Evolutionary conservation across 2,888 invertebrate species (phyloP).

Genomic region (Temnothorax ravouxi): DNA sequence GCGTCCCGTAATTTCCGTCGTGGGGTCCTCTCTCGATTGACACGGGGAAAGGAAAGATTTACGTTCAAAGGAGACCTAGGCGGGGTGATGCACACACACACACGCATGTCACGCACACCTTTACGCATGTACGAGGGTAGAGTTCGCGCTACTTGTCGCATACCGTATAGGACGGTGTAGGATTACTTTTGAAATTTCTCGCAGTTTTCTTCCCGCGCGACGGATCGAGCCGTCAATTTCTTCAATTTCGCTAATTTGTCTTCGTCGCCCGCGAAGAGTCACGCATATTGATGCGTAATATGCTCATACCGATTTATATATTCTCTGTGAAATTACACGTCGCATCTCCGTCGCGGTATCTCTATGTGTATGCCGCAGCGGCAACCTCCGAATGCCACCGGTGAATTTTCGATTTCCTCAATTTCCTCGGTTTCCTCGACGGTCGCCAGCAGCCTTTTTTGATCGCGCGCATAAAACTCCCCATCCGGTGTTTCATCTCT

Average conservation of each 20-base stretch:
- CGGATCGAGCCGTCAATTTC: conserved; percentile 32
- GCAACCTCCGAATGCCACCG: conserved; percentile 30
- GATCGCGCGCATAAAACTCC: conserved; percentile 65
- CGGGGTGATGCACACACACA: conserved; percentile 43
- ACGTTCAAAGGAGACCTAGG: conserved; percentile 70
- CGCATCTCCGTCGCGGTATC: background rate
- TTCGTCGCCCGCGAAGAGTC: background rate
- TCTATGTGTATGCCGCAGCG: background rate
- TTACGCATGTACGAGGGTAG: conserved; percentile 11
- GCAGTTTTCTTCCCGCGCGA: background rate
- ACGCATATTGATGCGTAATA: background rate
- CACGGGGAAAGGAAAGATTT: conserved; percentile 76
- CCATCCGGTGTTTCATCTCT: conserved; percentile 42
- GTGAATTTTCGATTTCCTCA: conserved; percentile 58
- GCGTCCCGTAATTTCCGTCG: conserved; percentile 81
- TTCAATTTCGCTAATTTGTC: conserved; percentile 28
- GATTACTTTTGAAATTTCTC: conserved; percentile 60
- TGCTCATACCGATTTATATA: conserved; percentile 36
- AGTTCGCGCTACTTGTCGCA: conserved; percentile 47
- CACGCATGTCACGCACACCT: background rate
- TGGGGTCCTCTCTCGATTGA: conserved; percentile 73
- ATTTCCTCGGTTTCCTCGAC: conserved; percentile 56
- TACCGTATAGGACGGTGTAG: too few relatives aligned
- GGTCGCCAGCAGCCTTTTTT: conserved; percentile 46
- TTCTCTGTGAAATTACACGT: conserved; percentile 53